Conservation (phyloP, 1,140 invertebrate genomes). For the Elymnias hypermnestra region DNA sequence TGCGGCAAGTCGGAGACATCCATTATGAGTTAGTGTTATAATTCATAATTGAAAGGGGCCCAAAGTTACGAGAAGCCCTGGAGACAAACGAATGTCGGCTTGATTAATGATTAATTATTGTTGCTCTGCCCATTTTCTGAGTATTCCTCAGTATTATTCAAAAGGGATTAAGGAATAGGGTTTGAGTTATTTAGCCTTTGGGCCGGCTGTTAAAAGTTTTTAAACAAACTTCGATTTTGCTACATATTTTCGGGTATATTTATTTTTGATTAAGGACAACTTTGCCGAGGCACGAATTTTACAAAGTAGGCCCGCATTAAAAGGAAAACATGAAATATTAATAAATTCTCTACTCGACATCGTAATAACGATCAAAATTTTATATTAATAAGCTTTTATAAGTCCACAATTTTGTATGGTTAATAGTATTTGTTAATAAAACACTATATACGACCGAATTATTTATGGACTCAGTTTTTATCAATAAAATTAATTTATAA, state of each 20-base stretch:
- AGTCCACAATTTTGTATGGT: not conserved
- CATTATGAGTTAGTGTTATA: constrained; percentile 67
- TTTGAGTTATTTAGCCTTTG: constrained; percentile 27
- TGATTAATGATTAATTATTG: constrained; percentile 72
- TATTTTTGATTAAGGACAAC: constrained; percentile 13
- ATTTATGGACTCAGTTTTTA: not conserved
- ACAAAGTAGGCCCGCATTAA: constrained; percentile 8
- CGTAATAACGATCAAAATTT: constrained; percentile 1
- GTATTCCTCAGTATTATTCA: constrained; percentile 42
- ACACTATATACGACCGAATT: not conserved
- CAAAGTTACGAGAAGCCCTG: constrained; percentile 41
- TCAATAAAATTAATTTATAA: not conserved
- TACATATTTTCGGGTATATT: constrained; percentile 17
- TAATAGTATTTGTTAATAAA: not conserved
- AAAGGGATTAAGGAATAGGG: constrained; percentile 35
- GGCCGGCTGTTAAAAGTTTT: constrained; percentile 12
- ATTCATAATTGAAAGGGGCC: constrained; percentile 65
- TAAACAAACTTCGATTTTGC: constrained; percentile 13
- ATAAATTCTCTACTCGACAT: constrained; percentile 8
- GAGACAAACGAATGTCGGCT: constrained; percentile 64
- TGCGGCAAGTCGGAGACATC: constrained; percentile 52
- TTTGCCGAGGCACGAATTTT: constrained; percentile 3
- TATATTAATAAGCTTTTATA: not conserved
- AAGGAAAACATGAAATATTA: constrained; percentile 15
- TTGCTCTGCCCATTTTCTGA: constrained; percentile 38